Percentiles rank a stretch among this genome's conserved stretches.
These are phyloP conservation scores for Baryphthengus martii DNA, from an alignment of 2,113 vertebrate genomes.

Conservation along the genomic window DNA sequence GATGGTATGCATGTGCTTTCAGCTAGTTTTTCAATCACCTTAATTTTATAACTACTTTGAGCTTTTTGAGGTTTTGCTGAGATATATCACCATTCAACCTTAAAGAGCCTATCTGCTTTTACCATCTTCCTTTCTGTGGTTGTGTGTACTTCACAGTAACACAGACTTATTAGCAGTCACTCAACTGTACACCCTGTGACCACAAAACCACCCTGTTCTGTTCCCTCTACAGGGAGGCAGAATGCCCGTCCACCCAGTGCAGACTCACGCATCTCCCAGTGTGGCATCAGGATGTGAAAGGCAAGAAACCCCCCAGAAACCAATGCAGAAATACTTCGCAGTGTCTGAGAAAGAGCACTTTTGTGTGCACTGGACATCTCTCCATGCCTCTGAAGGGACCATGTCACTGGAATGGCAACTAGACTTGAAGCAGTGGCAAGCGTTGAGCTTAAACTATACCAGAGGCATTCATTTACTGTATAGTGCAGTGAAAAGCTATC, in stretches of 20 bases:
- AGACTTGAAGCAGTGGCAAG: neutral
- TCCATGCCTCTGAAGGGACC: neutral
- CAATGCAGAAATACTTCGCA: neutral
- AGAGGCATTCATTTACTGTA: neutral
- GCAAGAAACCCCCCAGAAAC: neutral
- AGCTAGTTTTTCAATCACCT: neutral
- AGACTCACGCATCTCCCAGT: fast-evolving
- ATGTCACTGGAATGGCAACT: fast-evolving
- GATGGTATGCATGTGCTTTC: fast-evolving
- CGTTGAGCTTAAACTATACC: neutral
- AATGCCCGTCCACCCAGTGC: neutral
- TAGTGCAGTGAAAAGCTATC: neutral
- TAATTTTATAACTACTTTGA: neutral
- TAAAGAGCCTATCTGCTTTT: neutral
- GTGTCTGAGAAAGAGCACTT: neutral
- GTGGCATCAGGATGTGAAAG: neutral
- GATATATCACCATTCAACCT: neutral
- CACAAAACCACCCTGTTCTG: neutral
- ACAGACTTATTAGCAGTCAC: neutral
- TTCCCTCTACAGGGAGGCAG: neutral
- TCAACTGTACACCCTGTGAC: neutral
- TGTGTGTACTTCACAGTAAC: neutral
- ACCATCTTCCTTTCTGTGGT: neutral
- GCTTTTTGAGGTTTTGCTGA: neutral
- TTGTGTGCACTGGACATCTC: fast-evolving